phyloP scores from a whole-genome alignment of 2,888 invertebrate genomes.

The Pachycephus smyrnensis region DNA sequence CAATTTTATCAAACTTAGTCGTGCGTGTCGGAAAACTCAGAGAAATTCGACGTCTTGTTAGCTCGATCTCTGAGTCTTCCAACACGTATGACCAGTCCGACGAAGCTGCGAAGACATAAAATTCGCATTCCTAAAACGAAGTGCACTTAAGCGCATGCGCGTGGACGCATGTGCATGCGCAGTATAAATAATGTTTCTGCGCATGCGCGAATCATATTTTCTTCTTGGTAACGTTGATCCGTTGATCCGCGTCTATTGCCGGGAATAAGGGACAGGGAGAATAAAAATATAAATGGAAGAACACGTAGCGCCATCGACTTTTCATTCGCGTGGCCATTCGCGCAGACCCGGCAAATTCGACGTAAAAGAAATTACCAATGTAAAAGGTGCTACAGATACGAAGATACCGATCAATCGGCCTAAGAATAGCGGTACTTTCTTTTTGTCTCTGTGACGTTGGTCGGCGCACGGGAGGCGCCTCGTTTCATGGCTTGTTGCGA shows the following conservation, averaged over 20 bases:
- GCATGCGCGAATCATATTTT: background rate
- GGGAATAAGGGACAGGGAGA: background rate
- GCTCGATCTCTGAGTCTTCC: too few species aligned
- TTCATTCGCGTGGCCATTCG: background rate
- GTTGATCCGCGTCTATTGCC: background rate
- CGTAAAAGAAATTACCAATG: constrained; percentile 49
- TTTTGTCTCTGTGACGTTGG: constrained; percentile 39
- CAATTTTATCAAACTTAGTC: too few species aligned
- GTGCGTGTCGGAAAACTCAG: too few species aligned
- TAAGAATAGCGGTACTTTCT: constrained; percentile 59
- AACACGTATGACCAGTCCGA: too few species aligned
- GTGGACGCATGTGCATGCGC: too few species aligned
- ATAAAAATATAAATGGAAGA: background rate
- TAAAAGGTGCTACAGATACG: constrained; percentile 42
- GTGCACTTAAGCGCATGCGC: too few species aligned
- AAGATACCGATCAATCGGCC: constrained; percentile 30
- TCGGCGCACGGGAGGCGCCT: background rate
- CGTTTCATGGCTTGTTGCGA: background rate
- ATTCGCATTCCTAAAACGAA: too few species aligned
- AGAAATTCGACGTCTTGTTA: too few species aligned
- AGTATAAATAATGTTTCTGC: background rate
- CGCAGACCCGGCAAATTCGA: constrained; percentile 24
- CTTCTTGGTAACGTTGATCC: background rate
- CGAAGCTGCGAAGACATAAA: too few species aligned
- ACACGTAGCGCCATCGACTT: background rate